Evolutionary conservation across 2,888 invertebrate genomes (phyloP), one percentile per base, ranked within the genome.

Genomic region (Meta bourneti): DNA sequence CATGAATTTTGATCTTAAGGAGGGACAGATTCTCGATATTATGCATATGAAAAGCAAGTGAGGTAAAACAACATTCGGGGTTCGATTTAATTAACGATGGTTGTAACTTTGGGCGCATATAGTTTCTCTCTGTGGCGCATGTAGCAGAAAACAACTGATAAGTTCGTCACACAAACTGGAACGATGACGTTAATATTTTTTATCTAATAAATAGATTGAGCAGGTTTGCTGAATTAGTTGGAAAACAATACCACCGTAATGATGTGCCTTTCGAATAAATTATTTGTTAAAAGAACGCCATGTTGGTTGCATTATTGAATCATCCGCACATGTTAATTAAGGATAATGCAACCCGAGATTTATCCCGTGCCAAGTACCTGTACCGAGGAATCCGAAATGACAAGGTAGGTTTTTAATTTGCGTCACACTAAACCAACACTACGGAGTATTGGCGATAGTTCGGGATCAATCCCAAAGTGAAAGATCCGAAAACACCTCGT

Each of bases 11-110:
- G 51, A n/a, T n/a, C n/a, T 13, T 6, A 13, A 61, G 34, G 79
- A 61, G 61, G n/a, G 20, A 79, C 79, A 79, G 61, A 79, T 79
- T 61, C 61, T 61, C 61, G 61, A 61, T 61, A 61, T 5, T 61
- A 16, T 61, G 61, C 61, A 61, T 13, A 4, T 34, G 34, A 34
- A 34, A 34, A 34, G 34, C 34, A 34, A 61, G 61, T 6, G 61
- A 16, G 61, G 16, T 5, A 16, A 9, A 61, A 61, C 8, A 61
- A 9, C 61, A 61, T 61, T 61, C 61, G 13, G 11, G 13, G 61
- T 61, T 61, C 61, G 61, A 61, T 61, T 61, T 61, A 61, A 61
- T 61, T 61, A 61, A 9, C 61, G 61, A 61, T 61, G 61, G 8
- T 16, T 9, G 61, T 61, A 61, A 61, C 61, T 61, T 16, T 16